These are phyloP conservation scores for Fulica atra DNA, from an alignment of 2,113 vertebrate species.

Conservation along the genomic window DNA sequence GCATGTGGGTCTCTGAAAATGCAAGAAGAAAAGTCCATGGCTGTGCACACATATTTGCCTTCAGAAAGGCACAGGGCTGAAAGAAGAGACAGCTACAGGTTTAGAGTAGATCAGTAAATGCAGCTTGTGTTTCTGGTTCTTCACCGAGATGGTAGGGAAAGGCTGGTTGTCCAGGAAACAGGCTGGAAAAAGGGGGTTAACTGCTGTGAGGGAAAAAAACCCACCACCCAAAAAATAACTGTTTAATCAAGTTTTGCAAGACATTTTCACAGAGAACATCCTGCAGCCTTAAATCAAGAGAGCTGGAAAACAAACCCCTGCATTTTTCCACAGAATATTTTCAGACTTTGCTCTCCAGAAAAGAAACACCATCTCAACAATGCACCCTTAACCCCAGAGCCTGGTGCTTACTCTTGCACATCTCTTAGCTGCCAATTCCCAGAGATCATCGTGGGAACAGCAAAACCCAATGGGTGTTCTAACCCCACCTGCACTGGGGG, in stretches of 20 bases:
- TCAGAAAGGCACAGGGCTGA: not conserved
- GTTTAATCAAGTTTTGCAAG: not conserved
- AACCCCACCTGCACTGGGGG: not conserved
- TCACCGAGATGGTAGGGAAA: rapidly evolving
- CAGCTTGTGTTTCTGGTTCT: not conserved
- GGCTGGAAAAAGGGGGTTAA: not conserved
- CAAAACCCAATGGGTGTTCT: not conserved
- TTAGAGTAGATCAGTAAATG: not conserved
- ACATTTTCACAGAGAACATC: not conserved
- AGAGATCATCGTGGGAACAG: not conserved
- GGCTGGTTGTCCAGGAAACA: not conserved
- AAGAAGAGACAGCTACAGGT: not conserved
- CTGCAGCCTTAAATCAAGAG: not conserved
- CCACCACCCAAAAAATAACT: not conserved
- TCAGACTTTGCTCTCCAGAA: not conserved
- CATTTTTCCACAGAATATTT: not conserved
- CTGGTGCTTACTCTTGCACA: not conserved
- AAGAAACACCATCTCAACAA: not conserved
- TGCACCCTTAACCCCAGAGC: not conserved
- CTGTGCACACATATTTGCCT: rapidly evolving
- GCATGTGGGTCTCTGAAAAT: rapidly evolving
- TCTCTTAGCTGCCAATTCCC: not conserved
- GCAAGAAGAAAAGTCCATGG: rapidly evolving
- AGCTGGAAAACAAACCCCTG: not conserved
- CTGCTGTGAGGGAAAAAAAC: not conserved